Evolutionary conservation across 2,113 vertebrate species (phyloP).

Genomic region (Cnemophilus loriae): DNA sequence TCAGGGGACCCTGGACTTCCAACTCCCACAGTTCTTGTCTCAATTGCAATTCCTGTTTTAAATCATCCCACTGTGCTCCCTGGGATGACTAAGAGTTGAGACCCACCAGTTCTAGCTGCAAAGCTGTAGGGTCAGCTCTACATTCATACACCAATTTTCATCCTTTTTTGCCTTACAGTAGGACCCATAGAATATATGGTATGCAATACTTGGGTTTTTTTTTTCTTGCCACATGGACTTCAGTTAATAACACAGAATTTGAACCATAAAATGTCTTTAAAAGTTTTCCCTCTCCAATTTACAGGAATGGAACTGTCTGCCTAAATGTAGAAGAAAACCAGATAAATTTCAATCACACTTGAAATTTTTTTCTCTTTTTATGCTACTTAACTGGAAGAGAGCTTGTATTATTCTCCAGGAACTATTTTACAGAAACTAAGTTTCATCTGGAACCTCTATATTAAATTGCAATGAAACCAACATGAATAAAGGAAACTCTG

Average conservation of each 20-base stretch:
- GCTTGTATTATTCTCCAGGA: background rate
- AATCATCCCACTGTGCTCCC: background rate
- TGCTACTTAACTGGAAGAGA: background rate
- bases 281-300: background rate
- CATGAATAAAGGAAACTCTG: background rate
- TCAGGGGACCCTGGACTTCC: background rate
- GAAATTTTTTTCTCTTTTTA: background rate
- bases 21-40: background rate
- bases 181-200: background rate
- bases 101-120: background rate
- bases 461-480: background rate
- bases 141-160: background rate
- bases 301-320: background rate
- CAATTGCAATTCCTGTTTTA: background rate
- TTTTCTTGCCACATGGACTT: background rate
- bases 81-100: background rate
- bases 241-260: background rate
- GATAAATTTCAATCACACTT: background rate
- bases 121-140: background rate
- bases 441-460: background rate
- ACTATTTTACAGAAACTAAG: background rate
- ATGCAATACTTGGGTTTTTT: fast-evolving
- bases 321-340: background rate
- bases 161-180: background rate
- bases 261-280: background rate